These are phyloP conservation scores for Aphodius sticticus DNA, from an alignment of 2,888 invertebrate species.

Conservation along the genomic window DNA sequence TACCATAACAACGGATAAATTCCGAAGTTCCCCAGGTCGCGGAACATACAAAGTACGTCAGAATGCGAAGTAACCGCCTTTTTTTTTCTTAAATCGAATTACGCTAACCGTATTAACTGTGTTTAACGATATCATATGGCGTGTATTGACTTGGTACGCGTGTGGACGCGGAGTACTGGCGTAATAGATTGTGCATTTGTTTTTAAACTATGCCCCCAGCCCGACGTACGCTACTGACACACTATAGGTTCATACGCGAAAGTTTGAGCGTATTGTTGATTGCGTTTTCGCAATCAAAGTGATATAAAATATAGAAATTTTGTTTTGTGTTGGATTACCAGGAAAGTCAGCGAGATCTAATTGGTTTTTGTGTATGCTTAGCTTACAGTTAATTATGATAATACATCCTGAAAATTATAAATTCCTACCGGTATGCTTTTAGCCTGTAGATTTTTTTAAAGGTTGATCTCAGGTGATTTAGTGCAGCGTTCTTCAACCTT, in stretches of 20 bases:
- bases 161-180: not conserved
- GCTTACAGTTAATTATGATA: no score
- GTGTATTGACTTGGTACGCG: not conserved
- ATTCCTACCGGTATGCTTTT: no score
- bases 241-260: not conserved
- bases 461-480: no score
- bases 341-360: no score
- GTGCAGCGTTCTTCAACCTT: no score
- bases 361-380: no score
- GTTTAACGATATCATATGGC: not conserved
- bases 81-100: not conserved
- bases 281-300: not conserved
- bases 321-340: not conserved
- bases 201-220: not conserved
- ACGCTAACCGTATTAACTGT: constrained; percentile 11
- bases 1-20: constrained; percentile 20
- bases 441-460: no score
- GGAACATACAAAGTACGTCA: not conserved
- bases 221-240: not conserved
- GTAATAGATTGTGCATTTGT: not conserved
- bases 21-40: not conserved
- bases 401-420: no score
- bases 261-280: not conserved
- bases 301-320: not conserved
- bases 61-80: constrained; percentile 6